A percentile compares a stretch with the other conserved stretches of the same genome.
These are phyloP conservation scores for Itoplectis maculator DNA, from an alignment of 2,888 invertebrate species.

Conservation along the genomic window DNA sequence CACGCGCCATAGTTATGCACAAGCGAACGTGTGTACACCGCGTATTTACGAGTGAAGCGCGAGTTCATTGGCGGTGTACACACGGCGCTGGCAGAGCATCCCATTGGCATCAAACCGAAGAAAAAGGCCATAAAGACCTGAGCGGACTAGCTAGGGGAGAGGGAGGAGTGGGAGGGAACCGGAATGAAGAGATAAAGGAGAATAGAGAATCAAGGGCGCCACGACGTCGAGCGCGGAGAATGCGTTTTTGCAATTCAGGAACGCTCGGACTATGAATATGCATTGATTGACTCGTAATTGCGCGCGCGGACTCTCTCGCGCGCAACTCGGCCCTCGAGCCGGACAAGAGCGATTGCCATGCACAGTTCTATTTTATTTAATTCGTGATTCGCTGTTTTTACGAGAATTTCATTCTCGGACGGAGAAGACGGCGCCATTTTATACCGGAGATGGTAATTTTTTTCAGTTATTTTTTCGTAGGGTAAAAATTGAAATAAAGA, in stretches of 20 bases:
- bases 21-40: background rate
- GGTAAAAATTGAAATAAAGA: no score
- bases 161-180: slow-evolving; percentile 37
- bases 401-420: no score
- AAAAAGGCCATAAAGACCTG: slow-evolving; percentile 33
- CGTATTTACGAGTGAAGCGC: slow-evolving; percentile 38
- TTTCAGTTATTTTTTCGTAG: no score
- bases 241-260: slow-evolving; percentile 68
- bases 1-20: slow-evolving; percentile 41
- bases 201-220: slow-evolving; percentile 47
- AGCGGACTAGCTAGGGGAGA: slow-evolving; percentile 9
- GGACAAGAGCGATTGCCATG: slow-evolving; percentile 10
- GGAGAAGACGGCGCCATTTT: no score
- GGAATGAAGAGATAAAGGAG: slow-evolving; percentile 37
- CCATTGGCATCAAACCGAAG: slow-evolving; percentile 48
- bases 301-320: slow-evolving; percentile 29
- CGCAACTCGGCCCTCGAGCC: slow-evolving; percentile 11
- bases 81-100: background rate
- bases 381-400: no score
- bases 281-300: slow-evolving; percentile 71
- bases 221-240: slow-evolving; percentile 49
- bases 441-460: slow-evolving; percentile 46
- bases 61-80: slow-evolving; percentile 47
- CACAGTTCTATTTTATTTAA: background rate
- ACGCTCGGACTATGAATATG: slow-evolving; percentile 69